Evolutionary conservation across 2,888 invertebrate genomes (phyloP).

Genomic region (Automeris io): DNA sequence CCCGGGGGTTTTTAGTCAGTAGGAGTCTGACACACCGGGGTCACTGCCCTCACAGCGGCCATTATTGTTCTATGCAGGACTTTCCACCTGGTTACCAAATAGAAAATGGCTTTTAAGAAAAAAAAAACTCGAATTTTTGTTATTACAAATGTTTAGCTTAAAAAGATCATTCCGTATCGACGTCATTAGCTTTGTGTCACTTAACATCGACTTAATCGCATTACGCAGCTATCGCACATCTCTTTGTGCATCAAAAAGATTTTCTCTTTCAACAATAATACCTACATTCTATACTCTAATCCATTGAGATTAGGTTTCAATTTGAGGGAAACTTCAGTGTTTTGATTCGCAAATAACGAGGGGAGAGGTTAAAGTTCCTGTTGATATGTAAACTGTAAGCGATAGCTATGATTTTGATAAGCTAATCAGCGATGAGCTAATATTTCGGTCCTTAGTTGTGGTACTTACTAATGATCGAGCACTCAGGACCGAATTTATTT

Average conservation of each 20-base stretch:
- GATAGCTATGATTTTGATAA: neutral
- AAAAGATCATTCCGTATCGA: constrained; percentile 46
- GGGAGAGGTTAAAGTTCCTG: constrained; percentile 25
- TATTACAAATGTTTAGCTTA: constrained; percentile 9
- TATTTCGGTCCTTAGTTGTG: no score
- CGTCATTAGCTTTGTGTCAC: constrained; percentile 69
- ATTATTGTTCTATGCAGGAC: no score
- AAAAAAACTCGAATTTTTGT: no score
- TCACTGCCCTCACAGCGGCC: no score
- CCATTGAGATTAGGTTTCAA: constrained; percentile 24
- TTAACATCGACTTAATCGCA: constrained; percentile 66
- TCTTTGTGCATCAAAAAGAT: constrained; percentile 56
- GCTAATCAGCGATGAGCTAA: neutral
- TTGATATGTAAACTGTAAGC: neutral
- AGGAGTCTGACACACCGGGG: no score
- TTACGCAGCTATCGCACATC: constrained; percentile 62
- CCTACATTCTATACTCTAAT: constrained; percentile 24
- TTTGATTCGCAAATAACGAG: constrained; percentile 63
- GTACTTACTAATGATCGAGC: no score
- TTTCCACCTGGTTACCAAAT: no score
- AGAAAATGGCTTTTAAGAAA: no score
- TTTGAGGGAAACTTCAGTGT: constrained; percentile 15
- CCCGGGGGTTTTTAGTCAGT: no score
- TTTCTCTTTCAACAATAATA: constrained; percentile 16
- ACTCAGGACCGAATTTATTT: no score